These are phyloP conservation scores for Columbina picui DNA, from an alignment of 2,113 vertebrate species.

Conservation along the genomic window DNA sequence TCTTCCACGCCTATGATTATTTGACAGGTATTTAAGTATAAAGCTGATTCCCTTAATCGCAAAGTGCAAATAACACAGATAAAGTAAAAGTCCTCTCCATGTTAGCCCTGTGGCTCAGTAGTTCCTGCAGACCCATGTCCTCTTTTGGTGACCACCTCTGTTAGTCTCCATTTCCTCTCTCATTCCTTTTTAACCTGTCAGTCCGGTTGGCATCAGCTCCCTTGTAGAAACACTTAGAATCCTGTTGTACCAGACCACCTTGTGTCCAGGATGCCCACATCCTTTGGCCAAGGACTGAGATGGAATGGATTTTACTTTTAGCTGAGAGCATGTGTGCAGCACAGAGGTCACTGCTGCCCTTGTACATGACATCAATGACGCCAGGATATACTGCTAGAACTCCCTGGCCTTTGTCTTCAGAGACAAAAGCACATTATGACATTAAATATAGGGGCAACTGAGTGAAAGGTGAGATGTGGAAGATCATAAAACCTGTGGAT, in stretches of 20 bases:
- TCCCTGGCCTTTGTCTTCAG: too few relatives aligned
- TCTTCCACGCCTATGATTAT: not conserved
- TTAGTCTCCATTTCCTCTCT: not conserved
- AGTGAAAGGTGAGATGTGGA: not conserved
- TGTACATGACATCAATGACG: rapidly evolving
- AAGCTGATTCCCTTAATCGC: not conserved
- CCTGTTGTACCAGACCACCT: not conserved
- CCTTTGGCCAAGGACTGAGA: not conserved
- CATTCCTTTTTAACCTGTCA: not conserved
- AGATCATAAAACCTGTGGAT: not conserved
- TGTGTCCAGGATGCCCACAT: not conserved
- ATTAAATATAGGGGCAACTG: too few relatives aligned
- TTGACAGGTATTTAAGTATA: not conserved
- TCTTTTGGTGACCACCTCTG: not conserved
- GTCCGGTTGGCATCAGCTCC: not conserved
- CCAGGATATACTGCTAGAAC: not conserved
- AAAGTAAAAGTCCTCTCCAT: not conserved
- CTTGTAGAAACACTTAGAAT: not conserved
- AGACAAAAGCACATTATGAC: too few relatives aligned
- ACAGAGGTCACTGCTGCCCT: not conserved
- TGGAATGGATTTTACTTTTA: not conserved
- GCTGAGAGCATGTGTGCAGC: not conserved
- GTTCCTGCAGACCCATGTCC: not conserved
- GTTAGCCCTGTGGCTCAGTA: not conserved
- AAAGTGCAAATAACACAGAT: not conserved